A percentile compares a stretch with the other conserved stretches of the same genome.
phyloP scores from a whole-genome alignment of 2,113 vertebrate species.

The Gymnocephalus cernua region DNA sequence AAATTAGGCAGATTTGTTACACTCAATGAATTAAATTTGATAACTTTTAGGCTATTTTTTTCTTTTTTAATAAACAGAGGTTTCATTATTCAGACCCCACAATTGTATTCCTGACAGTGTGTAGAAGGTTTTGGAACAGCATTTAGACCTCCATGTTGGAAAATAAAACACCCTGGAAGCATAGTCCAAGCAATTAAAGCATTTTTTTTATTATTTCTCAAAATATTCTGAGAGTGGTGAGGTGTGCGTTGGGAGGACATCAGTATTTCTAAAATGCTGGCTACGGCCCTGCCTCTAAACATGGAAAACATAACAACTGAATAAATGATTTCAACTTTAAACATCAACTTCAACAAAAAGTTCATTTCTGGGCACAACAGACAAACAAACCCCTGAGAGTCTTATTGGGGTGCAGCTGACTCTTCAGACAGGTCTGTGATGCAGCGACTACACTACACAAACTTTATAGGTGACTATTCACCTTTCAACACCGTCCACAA shows the following conservation, averaged over 20 bases:
- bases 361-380: neutral
- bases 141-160: neutral
- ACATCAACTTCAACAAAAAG: neutral
- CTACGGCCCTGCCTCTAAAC: neutral
- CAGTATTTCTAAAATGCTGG: neutral
- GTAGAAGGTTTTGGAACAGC: neutral
- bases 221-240: neutral
- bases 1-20: neutral
- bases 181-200: neutral
- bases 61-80: neutral
- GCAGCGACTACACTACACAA: constrained; percentile 42
- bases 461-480: constrained; percentile 69
- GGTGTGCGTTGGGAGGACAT: neutral
- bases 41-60: neutral
- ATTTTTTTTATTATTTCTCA: neutral
- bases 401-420: neutral
- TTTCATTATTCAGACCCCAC: neutral
- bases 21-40: neutral
- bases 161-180: neutral
- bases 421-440: constrained; percentile 32
- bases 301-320: neutral
- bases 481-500: constrained; percentile 66
- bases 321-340: constrained; percentile 4
- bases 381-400: neutral
- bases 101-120: neutral